Evolutionary conservation across 2,888 invertebrate species (phyloP).

Genomic region (Chymomyza procnemis): DNA sequence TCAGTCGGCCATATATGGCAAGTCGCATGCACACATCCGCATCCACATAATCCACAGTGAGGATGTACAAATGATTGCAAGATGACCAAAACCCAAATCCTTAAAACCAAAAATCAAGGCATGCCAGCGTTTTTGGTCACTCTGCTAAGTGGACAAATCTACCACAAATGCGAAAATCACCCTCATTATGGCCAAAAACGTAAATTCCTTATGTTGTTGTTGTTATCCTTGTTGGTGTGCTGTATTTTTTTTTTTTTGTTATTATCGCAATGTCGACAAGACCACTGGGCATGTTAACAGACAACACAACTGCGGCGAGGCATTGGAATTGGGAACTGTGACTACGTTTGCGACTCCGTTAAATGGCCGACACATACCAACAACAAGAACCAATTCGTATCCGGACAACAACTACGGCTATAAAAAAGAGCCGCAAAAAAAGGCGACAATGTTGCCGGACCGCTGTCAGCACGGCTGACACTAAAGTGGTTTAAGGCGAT

Average conservation of each 20-base stretch:
- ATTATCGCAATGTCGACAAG: slow-evolving; percentile 68
- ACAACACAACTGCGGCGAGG: slow-evolving; percentile 37
- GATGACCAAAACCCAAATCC: slow-evolving; percentile 39
- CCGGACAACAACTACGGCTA: slow-evolving; percentile 31
- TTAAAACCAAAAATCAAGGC: slow-evolving; percentile 16
- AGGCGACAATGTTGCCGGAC: slow-evolving; percentile 67
- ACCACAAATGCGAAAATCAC: slow-evolving; percentile 76
- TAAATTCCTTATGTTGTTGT: slow-evolving; percentile 48
- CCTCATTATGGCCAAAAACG: slow-evolving; percentile 75
- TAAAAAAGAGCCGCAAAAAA: slow-evolving; percentile 32
- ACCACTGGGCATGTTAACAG: slow-evolving; percentile 71
- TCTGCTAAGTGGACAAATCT: slow-evolving; percentile 76
- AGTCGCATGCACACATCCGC: slow-evolving; percentile 13
- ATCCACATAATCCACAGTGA: slow-evolving; percentile 64
- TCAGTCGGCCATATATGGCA: slow-evolving; percentile 35
- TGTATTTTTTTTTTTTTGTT: slow-evolving; percentile 42
- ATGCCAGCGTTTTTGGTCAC: slow-evolving; percentile 50
- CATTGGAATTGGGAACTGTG: slow-evolving; percentile 14
- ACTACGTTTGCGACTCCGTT: slow-evolving; percentile 39
- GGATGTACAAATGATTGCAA: slow-evolving; percentile 69
- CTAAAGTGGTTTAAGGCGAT: slow-evolving; percentile 77
- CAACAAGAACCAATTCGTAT: slow-evolving; percentile 19
- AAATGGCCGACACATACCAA: slow-evolving; percentile 41
- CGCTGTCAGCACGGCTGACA: slow-evolving; percentile 77
- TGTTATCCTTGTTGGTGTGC: neutral